Evolutionary conservation across 2,888 invertebrate species (phyloP).

Genomic region (Sinodicranocentrus sp.): DNA sequence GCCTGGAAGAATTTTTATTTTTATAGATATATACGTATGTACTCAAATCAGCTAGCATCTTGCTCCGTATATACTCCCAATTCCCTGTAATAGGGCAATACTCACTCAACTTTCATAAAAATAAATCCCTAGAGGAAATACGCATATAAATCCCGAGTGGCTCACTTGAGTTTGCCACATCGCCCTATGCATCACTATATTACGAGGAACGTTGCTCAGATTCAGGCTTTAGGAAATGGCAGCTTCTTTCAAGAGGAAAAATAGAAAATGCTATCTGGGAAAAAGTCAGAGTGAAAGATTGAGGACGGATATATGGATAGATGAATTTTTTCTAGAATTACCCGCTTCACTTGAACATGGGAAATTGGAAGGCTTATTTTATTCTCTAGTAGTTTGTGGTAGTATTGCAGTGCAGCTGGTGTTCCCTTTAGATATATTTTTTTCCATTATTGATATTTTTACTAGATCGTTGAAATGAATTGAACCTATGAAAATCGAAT

Average conservation of each 20-base stretch:
- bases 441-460: slow-evolving; percentile 11
- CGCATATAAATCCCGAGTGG: slow-evolving; percentile 44
- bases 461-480: slow-evolving; percentile 18
- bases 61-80: neutral
- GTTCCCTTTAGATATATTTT: neutral
- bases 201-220: neutral
- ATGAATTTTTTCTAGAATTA: slow-evolving; percentile 23
- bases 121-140: slow-evolving; percentile 35
- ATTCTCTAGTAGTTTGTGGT: no score
- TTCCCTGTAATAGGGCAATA: slow-evolving; percentile 7
- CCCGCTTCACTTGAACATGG: no score
- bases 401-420: no score
- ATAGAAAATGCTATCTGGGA: neutral
- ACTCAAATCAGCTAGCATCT: neutral
- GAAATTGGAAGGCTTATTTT: no score
- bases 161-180: slow-evolving; percentile 32
- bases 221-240: slow-evolving; percentile 20
- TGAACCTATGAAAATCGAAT: slow-evolving; percentile 25
- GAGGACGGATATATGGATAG: slow-evolving; percentile 13
- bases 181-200: neutral
- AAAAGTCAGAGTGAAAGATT: slow-evolving; percentile 18
- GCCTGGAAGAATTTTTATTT: no score
- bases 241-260: slow-evolving; percentile 2
- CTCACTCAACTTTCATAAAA: slow-evolving; percentile 47
- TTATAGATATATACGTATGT: no score